Evolutionary conservation across 2,113 vertebrate genomes (phyloP).

Genomic region (Alosa alosa): DNA sequence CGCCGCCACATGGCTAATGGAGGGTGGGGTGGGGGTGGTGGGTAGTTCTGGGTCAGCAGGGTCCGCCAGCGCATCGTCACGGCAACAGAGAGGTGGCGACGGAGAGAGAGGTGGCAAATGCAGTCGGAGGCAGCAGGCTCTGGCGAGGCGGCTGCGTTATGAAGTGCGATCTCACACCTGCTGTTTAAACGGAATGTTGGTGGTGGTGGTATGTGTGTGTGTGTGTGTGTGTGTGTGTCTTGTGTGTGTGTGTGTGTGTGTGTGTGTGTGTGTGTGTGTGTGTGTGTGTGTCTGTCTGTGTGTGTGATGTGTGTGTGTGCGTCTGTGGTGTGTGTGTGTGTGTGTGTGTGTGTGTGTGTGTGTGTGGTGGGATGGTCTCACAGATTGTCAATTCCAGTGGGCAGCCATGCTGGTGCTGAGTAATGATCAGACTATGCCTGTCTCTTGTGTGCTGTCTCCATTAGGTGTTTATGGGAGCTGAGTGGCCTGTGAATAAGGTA

Average conservation of each 20-base stretch:
- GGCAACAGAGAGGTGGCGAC: conserved; percentile 41
- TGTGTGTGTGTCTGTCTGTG: neutral
- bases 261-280: neutral
- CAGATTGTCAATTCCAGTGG: neutral
- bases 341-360: neutral
- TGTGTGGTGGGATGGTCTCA: neutral
- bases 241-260: neutral
- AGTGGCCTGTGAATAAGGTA: too few species aligned
- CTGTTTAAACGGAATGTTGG: neutral
- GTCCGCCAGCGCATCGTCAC: neutral
- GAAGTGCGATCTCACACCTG: conserved; percentile 10
- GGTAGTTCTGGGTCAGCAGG: neutral
- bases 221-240: neutral
- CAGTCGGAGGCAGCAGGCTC: neutral
- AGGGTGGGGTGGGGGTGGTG: neutral
- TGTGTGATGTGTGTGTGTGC: conserved; percentile 4
- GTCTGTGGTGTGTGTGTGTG: neutral
- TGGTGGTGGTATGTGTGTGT: neutral
- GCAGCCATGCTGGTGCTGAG: neutral
- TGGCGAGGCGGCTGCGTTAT: neutral
- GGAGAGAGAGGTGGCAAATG: conserved; percentile 32
- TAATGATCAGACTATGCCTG: neutral
- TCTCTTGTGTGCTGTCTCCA: neutral
- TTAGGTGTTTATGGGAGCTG: neutral
- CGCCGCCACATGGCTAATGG: neutral